These are phyloP conservation scores for Tachuris rubrigastra DNA, from an alignment of 2,113 vertebrate genomes.

Conservation along the genomic window DNA sequence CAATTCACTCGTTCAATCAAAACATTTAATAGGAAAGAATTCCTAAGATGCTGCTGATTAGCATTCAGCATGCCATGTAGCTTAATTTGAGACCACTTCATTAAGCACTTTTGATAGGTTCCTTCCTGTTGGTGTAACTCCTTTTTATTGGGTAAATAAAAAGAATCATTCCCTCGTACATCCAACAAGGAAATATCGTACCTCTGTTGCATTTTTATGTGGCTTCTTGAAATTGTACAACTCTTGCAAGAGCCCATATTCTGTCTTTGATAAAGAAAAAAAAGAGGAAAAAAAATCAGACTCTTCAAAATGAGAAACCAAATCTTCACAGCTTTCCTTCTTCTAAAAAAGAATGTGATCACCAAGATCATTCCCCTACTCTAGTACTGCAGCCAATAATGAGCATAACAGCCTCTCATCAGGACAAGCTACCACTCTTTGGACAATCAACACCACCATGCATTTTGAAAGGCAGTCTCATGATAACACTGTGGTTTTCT, in stretches of 20 bases:
- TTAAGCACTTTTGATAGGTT: background rate
- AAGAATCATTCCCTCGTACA: background rate
- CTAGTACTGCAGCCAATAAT: background rate
- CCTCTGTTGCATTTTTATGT: constrained; percentile 75
- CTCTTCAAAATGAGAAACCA: background rate
- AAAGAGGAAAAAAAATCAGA: background rate
- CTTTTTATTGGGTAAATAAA: background rate
- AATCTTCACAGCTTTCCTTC: background rate
- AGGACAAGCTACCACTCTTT: background rate
- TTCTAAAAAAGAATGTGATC: background rate
- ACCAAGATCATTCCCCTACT: background rate
- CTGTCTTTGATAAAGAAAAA: constrained; percentile 78
- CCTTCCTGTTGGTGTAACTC: background rate
- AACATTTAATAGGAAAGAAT: background rate
- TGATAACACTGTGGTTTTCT: background rate
- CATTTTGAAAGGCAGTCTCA: background rate
- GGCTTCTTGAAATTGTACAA: constrained; percentile 90
- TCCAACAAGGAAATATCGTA: constrained; percentile 42
- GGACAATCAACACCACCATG: background rate
- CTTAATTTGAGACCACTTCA: constrained; percentile 7
- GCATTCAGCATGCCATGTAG: background rate
- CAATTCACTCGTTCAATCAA: background rate
- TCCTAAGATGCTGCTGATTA: background rate
- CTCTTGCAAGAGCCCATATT: constrained; percentile 86
- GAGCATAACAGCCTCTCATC: background rate